Base-by-base conservation (phyloP, 2,888 invertebrate species). In the Tenthredo mesomela region DNA sequence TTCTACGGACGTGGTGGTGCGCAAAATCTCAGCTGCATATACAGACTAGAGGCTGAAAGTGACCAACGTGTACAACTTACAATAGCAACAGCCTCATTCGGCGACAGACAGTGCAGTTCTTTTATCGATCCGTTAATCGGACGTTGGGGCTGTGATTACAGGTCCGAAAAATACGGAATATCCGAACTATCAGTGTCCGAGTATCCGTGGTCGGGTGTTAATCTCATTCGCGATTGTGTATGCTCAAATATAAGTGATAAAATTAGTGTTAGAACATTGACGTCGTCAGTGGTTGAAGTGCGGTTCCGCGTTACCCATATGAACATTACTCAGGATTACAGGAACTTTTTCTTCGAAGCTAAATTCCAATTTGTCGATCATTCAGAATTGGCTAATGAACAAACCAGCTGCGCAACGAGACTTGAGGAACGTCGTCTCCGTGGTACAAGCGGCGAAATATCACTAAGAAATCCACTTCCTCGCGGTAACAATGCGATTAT, bases 1-100 rank as follows among this genome's bases (percentile, higher is more conserved):
- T 95, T 97, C 90, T 97, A 96, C 90, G 97, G 97, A 1, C 94
- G 97, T 88, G 97, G 97, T 18, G 97, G 97, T 1, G 95, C 96
- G 29, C 95, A 95, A 90, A 96, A 97, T 91, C 93, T 97, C 84
- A 96, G 95, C 85, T 97, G 97, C 92, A 95, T 96, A 86, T 95
- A 97, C 90, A 95, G 96, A 91, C 97, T 97, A 91, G 96, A 96
- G 93, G 96, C 96, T 0, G 95, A 95, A 87, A 94, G 95, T 83
- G 95, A 96, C 84, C 96, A 97, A 91, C 94, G 96, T 89, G 95
- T 97, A 85, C 96, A 96, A 90, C 92, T 97, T 86, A 95, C 95
- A 58, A 96, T 97, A 89, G 95, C 95, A n/a, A 95, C 95, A 90
- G 96, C 96, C 33, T 95, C 95, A 87, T 96, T 97, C 90, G 96